phyloP scores from a whole-genome alignment of 1,140 invertebrate species.

The Papilio glaucus region DNA sequence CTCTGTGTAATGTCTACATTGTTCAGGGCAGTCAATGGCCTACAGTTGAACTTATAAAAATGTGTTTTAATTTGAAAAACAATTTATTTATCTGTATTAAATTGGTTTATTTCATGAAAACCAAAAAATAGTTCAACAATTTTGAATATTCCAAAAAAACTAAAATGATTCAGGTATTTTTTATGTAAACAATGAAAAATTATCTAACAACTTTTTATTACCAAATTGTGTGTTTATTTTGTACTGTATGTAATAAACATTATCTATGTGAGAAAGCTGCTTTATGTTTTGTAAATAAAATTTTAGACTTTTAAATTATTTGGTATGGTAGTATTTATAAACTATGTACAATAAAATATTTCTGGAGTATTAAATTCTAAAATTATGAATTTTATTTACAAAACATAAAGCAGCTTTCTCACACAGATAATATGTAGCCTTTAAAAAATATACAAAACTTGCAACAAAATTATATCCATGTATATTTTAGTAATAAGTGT shows the following conservation, averaged over 20 bases:
- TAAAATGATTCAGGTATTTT: no score
- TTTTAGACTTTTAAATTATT: background rate
- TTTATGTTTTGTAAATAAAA: background rate
- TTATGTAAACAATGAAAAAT: no score
- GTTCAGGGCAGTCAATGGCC: background rate
- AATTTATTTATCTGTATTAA: conserved; percentile 30
- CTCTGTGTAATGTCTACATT: conserved; percentile 7
- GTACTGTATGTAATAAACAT: no score
- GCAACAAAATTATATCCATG: no score
- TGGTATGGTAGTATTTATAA: no score
- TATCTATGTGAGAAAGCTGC: background rate
- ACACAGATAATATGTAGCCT: background rate
- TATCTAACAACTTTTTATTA: no score
- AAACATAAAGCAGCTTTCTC: background rate
- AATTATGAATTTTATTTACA: background rate
- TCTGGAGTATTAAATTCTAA: no score
- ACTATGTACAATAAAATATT: no score
- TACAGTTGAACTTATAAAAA: background rate
- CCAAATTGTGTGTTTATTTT: no score
- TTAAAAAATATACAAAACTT: no score
- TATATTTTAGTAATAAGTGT: no score
- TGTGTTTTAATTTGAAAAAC: conserved; percentile 13
- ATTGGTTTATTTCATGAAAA: conserved; percentile 2
- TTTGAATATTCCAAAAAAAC: background rate
- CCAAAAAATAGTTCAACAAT: background rate